These are phyloP conservation scores for Phyllotis vaccarum DNA, from an alignment of 2,797 vertebrate species.

Conservation along the genomic window DNA sequence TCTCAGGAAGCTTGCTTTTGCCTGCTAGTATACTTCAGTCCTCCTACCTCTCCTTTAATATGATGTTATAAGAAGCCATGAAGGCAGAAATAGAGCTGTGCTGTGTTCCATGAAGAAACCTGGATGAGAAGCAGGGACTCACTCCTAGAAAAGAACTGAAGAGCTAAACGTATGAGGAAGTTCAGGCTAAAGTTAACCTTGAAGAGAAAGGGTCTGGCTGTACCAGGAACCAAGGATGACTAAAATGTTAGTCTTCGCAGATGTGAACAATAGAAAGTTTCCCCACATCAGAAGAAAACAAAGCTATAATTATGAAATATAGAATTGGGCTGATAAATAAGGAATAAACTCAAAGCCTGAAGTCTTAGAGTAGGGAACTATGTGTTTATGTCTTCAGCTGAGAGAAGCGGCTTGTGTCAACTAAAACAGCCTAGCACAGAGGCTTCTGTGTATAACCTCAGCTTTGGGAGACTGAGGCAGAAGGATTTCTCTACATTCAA, in stretches of 20 bases:
- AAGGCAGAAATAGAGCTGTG: background rate
- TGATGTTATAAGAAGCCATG: background rate
- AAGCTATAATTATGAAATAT: slow-evolving; percentile 12
- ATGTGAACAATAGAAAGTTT: background rate
- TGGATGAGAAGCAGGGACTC: background rate
- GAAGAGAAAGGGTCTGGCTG: background rate
- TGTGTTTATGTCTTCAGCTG: background rate
- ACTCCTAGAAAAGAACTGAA: background rate
- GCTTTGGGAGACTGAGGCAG: background rate
- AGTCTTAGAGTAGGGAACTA: background rate
- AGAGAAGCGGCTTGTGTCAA: background rate
- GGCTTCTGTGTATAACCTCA: too few species aligned
- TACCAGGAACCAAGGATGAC: background rate
- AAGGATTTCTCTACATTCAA: background rate
- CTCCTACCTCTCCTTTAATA: too few species aligned
- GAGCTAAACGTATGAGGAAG: background rate
- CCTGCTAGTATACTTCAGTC: background rate
- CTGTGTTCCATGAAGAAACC: background rate
- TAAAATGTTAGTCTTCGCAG: slow-evolving; percentile 4
- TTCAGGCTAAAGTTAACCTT: background rate
- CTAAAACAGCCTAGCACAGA: background rate
- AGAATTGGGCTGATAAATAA: slow-evolving; percentile 4
- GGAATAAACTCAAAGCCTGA: background rate
- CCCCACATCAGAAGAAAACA: background rate
- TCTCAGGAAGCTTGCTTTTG: background rate